Conservation (phyloP, 35 echinoderm and acorn worm genomes). For the Ophioderma brevispina region DNA sequence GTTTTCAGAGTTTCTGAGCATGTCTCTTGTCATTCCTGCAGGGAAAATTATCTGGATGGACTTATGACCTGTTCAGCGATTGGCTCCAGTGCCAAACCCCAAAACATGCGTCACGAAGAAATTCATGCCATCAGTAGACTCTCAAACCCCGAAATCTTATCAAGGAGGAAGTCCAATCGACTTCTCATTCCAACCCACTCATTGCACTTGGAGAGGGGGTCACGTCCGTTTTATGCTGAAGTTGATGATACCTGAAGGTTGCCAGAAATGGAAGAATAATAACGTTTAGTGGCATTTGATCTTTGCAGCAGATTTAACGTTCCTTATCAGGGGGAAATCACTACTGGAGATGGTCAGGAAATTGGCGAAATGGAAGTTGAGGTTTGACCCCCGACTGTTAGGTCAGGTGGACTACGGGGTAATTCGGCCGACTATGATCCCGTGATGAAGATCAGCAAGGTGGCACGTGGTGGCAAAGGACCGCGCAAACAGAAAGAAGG, state of each 20-base stretch:
- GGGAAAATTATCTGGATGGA: constrained; percentile 49
- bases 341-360: too few relatives aligned
- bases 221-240: constrained; percentile 60
- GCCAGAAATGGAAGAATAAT: constrained; percentile 47
- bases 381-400: constrained; percentile 11
- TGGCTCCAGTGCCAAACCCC: constrained; percentile 35
- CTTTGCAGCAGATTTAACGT: constrained; percentile 60
- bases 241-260: constrained; percentile 27
- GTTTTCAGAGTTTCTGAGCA: too few relatives aligned
- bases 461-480: constrained; percentile 15
- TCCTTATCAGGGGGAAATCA: not conserved
- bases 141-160: constrained; percentile 43
- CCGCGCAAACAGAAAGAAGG: not conserved
- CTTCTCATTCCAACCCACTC: constrained; percentile 10
- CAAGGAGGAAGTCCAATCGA: constrained; percentile 43
- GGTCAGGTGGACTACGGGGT: constrained; percentile 53
- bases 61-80: constrained; percentile 50
- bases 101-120: constrained; percentile 33
- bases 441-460: not conserved
- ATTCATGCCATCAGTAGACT: constrained; percentile 50
- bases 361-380: not conserved
- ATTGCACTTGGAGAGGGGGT: constrained; percentile 57
- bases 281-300: constrained; percentile 15
- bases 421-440: constrained; percentile 15
- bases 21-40: too few relatives aligned